Evolutionary conservation across 1,140 invertebrate genomes (phyloP).

Genomic region (Cyclina sinensis): DNA sequence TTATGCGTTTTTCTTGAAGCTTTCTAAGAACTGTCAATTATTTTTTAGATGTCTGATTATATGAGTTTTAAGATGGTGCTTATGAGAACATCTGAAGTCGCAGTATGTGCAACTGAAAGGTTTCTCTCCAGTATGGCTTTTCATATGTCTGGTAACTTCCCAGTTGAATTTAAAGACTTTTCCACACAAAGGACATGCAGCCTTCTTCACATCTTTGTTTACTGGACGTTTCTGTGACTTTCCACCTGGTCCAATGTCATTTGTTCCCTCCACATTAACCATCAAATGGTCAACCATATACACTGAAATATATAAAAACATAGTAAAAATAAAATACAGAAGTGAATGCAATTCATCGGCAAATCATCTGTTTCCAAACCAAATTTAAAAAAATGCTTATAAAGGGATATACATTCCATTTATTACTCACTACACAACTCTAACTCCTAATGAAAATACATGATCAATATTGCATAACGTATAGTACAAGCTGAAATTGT

Average conservation of each 20-base stretch:
- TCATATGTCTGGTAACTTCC: conserved; percentile 36
- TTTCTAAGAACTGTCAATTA: no score
- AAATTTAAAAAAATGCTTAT: no score
- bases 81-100: background rate
- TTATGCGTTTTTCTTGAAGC: no score
- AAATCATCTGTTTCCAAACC: no score
- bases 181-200: conserved; percentile 51
- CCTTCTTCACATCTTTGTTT: conserved; percentile 13
- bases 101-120: conserved; percentile 7
- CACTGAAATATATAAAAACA: conserved; percentile 11
- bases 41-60: conserved; percentile 4
- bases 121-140: conserved; percentile 37
- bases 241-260: background rate
- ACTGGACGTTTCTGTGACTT: background rate
- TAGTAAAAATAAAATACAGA: no score
- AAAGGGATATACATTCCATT: no score
- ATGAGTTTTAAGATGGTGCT: conserved; percentile 21
- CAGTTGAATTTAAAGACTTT: conserved; percentile 33
- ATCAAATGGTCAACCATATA: background rate
- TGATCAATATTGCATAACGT: no score
- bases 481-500: no score
- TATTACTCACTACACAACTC: no score
- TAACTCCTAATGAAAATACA: no score
- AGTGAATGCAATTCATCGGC: no score
- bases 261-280: background rate